Percentiles rank a stretch among this genome's conserved stretches.
Conservation (phyloP, 2,888 invertebrate species). For the Eilema griseolum region DNA sequence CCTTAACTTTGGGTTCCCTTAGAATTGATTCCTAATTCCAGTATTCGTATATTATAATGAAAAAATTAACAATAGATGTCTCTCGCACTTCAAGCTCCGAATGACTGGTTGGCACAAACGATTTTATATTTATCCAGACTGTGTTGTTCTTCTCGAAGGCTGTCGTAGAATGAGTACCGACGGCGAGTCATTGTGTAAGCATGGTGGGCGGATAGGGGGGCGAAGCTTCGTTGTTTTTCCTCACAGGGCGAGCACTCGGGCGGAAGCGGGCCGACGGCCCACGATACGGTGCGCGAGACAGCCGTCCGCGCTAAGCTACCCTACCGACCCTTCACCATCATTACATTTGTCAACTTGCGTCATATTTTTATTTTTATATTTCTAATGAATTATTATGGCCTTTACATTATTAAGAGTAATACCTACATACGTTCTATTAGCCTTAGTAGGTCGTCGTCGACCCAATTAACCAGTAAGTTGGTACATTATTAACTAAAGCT, state of each 20-base stretch:
- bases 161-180: conserved; percentile 53
- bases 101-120: conserved; percentile 12
- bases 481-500: neutral
- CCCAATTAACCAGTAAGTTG: neutral
- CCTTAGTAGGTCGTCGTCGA: neutral
- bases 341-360: conserved; percentile 58
- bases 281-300: conserved; percentile 65
- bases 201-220: conserved; percentile 60
- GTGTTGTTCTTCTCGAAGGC: conserved; percentile 48
- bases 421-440: neutral
- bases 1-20: neutral
- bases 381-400: conserved; percentile 6
- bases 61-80: conserved; percentile 8
- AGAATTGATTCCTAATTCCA: neutral
- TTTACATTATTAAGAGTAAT: neutral
- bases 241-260: conserved; percentile 55
- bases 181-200: conserved; percentile 44
- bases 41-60: neutral
- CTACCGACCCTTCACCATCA: conserved; percentile 45
- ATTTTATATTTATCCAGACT: conserved; percentile 33
- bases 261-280: conserved; percentile 57
- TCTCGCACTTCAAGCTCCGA: neutral
- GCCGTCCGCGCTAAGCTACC: conserved; percentile 50
- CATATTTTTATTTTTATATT: conserved; percentile 52
- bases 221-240: conserved; percentile 54